Evolutionary conservation across 1,140 invertebrate species (phyloP), one percentile per base, ranked within the genome.

Genomic region (Magallana ariakensis): DNA sequence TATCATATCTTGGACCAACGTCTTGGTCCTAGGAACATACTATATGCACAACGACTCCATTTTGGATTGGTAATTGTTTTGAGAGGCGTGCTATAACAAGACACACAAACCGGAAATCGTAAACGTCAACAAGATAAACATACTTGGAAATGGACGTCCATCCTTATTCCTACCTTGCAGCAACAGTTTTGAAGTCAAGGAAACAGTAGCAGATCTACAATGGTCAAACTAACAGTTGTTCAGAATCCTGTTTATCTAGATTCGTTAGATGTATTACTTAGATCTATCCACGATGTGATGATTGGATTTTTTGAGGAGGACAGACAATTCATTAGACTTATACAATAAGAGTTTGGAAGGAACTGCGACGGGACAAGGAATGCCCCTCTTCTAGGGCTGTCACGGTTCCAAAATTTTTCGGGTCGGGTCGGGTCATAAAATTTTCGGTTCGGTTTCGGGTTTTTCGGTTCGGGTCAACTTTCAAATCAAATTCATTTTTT

Each of bases 41-140:
- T 75, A 26, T 89, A 60, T 46, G 83, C 88, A 15, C 86, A 89
- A 46, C 19, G 60, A 57, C 46, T 85, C 16, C 2, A 13, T 4
- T 66, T 89, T 15, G 88, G 83, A 11, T 89, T 86, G 88, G 58
- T 80, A 15, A 56, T 87, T 46, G 54, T 87, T 4, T n/a, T 60
- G 85, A 22, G 81, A 89, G n/a, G 82, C 80, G 15, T 80, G 70
- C 70, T 15, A 19, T 22, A 22, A 15, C 22, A 80, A 19, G 9
- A 46, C 11, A 33, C 16, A 80, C 22, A 15, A 13, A 15, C 70
- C 70, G 22, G 33, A 46, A 15, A 0, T 13, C 8, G 33, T 80
- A 7, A 46, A 46, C 5, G 19, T 22, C 13, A 15, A 13, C 19
- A 26, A 80, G 22, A 80, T 22, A 16, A 16, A 54, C 46, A 22